Base-by-base conservation (phyloP, 2,888 invertebrate genomes). In the Blera fallax region DNA sequence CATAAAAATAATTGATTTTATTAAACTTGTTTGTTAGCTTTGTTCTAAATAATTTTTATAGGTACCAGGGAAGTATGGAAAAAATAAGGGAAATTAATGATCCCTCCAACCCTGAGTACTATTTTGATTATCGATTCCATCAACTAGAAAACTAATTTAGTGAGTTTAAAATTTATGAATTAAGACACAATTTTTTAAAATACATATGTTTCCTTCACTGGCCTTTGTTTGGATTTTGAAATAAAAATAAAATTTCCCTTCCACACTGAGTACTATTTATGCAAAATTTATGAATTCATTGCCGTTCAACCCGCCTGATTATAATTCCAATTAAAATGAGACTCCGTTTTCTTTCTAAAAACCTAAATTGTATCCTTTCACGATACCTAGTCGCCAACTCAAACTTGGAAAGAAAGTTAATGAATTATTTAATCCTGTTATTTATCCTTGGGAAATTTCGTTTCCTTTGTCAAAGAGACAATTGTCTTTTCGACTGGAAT, bases 341-440 rank as follows among this genome's bases (percentile, higher is more conserved):
- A 65, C n/a, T n/a, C n/a, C 50, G 14, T 32, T 29, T 29, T 29
- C 11, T 24, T 52, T 52, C 29, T 45, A 16, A 64, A n/a, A 45
- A 32, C 32, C 43, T 11, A 52, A 52, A 52, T 27, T 27, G 52
- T 52, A 29, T 52, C 29, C 52, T 29, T 52, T 27, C 21, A 24
- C n/a, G 27, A n/a, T 24, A n/a, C n/a, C n/a, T n/a, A 24, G 21
- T 50, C n/a, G 50, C 27, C 50, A 24, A n/a, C 27, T 50, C n/a
- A 27, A 50, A 64, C 50, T 50, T 34, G 14, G 10, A 40, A 72
- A 60, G 40, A 32, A 56, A 76, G 65, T 65, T 76, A 76, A 76
- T 76, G 74, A 76, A 73, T 76, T 56, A 65, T 65, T 76, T 76
- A 76, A 76, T 76, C 65, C 74, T 24, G 65, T 76, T 76, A 65